These are phyloP conservation scores for Thunnus thynnus DNA, from an alignment of 2,113 vertebrate species.

Conservation along the genomic window DNA sequence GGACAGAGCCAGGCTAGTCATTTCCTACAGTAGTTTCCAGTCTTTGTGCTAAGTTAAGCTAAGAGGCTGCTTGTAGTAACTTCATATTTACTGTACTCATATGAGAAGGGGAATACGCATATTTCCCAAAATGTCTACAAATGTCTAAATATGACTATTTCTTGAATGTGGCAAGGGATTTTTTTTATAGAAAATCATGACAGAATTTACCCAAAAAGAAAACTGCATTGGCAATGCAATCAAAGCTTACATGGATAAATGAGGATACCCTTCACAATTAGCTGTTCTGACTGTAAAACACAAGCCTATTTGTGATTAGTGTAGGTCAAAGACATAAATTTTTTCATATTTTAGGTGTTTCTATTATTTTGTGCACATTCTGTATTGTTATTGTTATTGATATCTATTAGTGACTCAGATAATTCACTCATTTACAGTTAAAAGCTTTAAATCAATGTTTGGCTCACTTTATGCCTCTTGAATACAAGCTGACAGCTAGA, in stretches of 20 bases:
- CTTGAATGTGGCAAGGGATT: not conserved
- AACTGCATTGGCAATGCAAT: too few species aligned
- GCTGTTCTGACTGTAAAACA: too few species aligned
- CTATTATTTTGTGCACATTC: slow-evolving; percentile 23
- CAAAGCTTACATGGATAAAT: too few species aligned
- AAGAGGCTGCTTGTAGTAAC: not conserved
- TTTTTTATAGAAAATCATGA: not conserved
- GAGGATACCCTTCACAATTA: too few species aligned
- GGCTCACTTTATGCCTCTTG: not conserved
- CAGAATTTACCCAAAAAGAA: too few species aligned
- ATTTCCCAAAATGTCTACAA: not conserved
- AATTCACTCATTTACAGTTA: not conserved
- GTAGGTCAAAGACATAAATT: not conserved
- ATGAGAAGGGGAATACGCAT: not conserved
- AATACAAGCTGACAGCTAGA: not conserved
- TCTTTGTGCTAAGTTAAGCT: not conserved
- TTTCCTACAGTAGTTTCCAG: not conserved
- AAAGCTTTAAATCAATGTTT: not conserved
- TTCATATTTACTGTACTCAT: not conserved
- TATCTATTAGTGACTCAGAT: not conserved
- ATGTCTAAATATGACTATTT: not conserved
- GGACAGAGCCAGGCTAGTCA: not conserved
- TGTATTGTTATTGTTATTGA: not conserved
- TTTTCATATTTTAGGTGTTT: slow-evolving; percentile 17
- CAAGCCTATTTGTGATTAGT: too few species aligned